Conservation (phyloP, 2,113 vertebrate genomes). For the Mormyrus lacerda region DNA sequence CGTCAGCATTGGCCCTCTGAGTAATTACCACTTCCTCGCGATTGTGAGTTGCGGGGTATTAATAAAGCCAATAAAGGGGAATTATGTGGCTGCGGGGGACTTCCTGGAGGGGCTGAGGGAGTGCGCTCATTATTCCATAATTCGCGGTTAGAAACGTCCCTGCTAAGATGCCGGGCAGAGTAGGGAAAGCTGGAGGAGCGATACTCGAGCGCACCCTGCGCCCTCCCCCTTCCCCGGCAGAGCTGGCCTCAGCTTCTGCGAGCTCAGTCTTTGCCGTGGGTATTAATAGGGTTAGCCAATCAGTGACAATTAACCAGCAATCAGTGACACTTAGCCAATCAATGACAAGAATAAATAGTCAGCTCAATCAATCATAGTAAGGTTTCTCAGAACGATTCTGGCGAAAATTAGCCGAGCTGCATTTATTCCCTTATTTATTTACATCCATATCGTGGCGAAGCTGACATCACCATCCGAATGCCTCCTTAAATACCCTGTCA, state of each 20-base stretch:
- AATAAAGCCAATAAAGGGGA: slow-evolving; percentile 16
- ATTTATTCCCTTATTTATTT: background rate
- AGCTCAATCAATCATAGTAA: background rate
- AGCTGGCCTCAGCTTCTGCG: background rate
- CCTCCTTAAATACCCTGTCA: background rate
- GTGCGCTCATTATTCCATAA: background rate
- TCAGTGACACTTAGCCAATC: background rate
- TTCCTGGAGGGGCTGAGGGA: background rate
- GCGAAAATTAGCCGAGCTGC: background rate
- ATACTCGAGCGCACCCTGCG: background rate
- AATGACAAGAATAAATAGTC: background rate
- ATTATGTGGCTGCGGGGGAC: background rate
- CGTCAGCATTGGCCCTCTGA: background rate
- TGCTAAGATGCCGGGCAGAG: background rate
- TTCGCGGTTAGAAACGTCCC: background rate
- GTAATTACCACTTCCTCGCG: background rate
- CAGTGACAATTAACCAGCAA: background rate
- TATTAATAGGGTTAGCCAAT: slow-evolving; percentile 1
- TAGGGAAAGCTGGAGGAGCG: background rate
- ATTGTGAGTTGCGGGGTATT: slow-evolving; percentile 7
- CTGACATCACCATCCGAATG: background rate
- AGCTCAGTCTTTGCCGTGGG: background rate
- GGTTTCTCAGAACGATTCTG: background rate
- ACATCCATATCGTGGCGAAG: background rate
- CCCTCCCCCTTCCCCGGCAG: background rate